Conservation (phyloP, 2,888 invertebrate genomes). For the Trachelus troglodyta region DNA sequence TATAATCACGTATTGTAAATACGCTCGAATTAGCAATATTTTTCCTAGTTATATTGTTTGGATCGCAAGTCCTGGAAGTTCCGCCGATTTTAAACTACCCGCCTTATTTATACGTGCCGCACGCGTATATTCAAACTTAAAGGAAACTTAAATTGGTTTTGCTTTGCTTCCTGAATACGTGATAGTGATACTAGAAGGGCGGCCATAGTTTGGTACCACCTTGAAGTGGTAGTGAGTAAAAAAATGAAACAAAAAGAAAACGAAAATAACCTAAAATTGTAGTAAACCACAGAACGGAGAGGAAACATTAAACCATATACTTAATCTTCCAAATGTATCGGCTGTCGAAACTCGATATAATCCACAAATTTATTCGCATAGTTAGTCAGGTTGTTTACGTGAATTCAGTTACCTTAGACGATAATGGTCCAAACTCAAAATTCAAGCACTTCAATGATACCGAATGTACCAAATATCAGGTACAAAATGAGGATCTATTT, state of each 20-base stretch:
- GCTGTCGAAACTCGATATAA: not conserved
- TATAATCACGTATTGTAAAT: not conserved
- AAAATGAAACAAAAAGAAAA: not conserved
- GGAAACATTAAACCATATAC: not conserved
- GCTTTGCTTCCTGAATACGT: not conserved
- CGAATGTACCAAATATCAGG: not conserved
- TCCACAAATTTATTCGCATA: not conserved
- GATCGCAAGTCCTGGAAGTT: not conserved
- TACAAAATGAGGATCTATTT: not conserved
- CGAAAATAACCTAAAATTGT: not conserved
- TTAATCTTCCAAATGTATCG: not conserved
- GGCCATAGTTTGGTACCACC: not conserved
- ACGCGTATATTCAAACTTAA: constrained; percentile 32
- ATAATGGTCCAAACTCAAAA: not conserved
- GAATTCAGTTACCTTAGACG: not conserved
- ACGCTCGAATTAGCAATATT: not conserved
- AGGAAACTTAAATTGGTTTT: constrained; percentile 37
- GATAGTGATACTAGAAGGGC: not conserved
- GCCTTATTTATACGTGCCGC: not conserved
- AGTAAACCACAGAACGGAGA: not conserved
- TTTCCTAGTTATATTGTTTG: not conserved
- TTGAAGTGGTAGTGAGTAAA: not conserved
- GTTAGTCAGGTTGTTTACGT: not conserved
- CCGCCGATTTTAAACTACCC: not conserved
- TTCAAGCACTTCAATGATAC: not conserved